Evolutionary conservation across 92 coral and sea anemone species (phyloP), one percentile per base, ranked within the genome.

Genomic region (Chrysogorgia sp.): DNA sequence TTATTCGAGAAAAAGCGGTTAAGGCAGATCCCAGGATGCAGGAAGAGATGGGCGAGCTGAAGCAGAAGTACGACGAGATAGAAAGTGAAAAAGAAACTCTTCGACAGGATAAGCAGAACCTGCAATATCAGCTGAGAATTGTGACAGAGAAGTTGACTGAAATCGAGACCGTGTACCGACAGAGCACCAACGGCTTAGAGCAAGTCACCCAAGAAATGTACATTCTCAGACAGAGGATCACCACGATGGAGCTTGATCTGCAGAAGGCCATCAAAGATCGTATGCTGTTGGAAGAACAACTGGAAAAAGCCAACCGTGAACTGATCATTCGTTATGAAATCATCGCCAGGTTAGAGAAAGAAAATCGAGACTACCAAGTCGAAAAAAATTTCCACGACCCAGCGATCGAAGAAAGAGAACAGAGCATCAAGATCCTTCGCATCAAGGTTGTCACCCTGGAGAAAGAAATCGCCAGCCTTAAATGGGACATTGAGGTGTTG

Each of bases 231-330:
- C 87, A 71, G 21, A 91, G 71, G 71, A 65, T 89, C 49, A 83
- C 88, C 29, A 85, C 81, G 49, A 81, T 91, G 77, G 91, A 91
- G 74, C 62, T 53, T 12, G 96, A 87, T 67, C 82, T 85, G 34
- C 96, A 90, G 86, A 86, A 83, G 61, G 86, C 92, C 0, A 52
- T 71, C 24, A 90, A 88, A 49, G 90, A 86, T 58, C 86, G 67
- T 34, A 91, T 90, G 72, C 69, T 63, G 40, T 71, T 80, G 35
- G 92, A 86, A 48, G 83, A 86, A 29, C 97, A 96, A 67, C 81
- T 96, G 48, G 96, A 96, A 20, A 90, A 96, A 81, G 85, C 96
- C 43, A 96, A 91, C 79, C 83, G 67, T 35, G 97, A 96, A 34
- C 86, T 89, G 30, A 79, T 85, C 49, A 86, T 80, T 81, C 92